phyloP scores from a whole-genome alignment of 1,140 invertebrate species.

The Coelopa frigida region DNA sequence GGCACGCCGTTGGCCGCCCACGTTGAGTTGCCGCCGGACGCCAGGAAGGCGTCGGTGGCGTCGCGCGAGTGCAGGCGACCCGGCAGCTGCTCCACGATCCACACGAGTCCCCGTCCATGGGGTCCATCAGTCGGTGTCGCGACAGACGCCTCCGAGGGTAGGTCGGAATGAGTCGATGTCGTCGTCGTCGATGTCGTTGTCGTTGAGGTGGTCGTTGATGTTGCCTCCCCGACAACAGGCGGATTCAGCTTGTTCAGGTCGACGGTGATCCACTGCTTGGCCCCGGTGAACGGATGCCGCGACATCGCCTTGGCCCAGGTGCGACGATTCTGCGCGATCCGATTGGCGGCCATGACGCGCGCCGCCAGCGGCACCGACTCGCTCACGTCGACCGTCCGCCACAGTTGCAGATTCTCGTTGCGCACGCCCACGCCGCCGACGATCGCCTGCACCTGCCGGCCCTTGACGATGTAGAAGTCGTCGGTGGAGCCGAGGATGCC shows the following conservation, averaged over 20 bases:
- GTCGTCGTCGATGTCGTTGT: slow-evolving; percentile 33
- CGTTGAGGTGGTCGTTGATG: slow-evolving; percentile 24
- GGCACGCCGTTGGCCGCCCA: slow-evolving; percentile 77
- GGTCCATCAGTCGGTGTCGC: slow-evolving; percentile 41
- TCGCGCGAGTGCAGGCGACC: slow-evolving; percentile 59
- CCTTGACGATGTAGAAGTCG: slow-evolving; percentile 69
- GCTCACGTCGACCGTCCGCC: slow-evolving; percentile 49
- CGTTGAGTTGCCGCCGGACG: slow-evolving; percentile 52
- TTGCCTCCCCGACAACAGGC: no score
- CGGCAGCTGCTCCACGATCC: slow-evolving; percentile 79
- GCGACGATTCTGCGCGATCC: slow-evolving; percentile 61
- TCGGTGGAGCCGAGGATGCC: slow-evolving; percentile 80
- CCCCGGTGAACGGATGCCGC: slow-evolving; percentile 71
- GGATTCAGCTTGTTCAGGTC: slow-evolving; percentile 55
- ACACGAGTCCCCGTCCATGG: slow-evolving; percentile 61
- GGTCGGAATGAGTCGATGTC: slow-evolving; percentile 49
- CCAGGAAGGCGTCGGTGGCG: slow-evolving; percentile 56
- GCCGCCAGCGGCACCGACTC: slow-evolving; percentile 67
- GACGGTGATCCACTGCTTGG: slow-evolving; percentile 83
- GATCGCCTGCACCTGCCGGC: slow-evolving; percentile 49
- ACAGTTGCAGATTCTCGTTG: slow-evolving; percentile 50
- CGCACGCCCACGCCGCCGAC: slow-evolving; percentile 53
- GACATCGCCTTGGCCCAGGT: slow-evolving; percentile 62
- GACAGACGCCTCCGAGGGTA: slow-evolving; percentile 33
- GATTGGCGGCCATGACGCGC: slow-evolving; percentile 78